phyloP scores from a whole-genome alignment of 2,113 vertebrate genomes.

The Tautogolabrus adspersus region DNA sequence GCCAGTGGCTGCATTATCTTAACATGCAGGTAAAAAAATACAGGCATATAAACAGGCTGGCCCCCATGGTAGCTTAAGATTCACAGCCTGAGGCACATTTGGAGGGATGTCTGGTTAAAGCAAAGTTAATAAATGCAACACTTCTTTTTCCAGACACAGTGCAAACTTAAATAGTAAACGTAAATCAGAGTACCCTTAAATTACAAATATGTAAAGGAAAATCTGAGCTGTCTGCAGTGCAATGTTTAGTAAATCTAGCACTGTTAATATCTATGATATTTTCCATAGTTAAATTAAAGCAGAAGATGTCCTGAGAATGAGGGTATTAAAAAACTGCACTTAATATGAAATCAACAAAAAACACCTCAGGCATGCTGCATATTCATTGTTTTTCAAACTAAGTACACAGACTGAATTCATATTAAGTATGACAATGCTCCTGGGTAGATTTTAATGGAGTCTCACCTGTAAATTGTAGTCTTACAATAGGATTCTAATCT shows the following conservation, averaged over 20 bases:
- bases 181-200: neutral
- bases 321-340: constrained; percentile 1
- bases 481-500: constrained; percentile 7
- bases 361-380: neutral
- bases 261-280: neutral
- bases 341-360: constrained; percentile 14
- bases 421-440: constrained; percentile 23
- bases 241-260: neutral
- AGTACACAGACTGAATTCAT: constrained; percentile 18
- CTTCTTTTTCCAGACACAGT: constrained; percentile 24
- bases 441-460: constrained; percentile 35
- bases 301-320: neutral
- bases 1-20: constrained; percentile 19
- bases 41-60: constrained; percentile 25
- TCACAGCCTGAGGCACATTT: constrained; percentile 35
- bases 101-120: constrained; percentile 25
- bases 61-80: constrained; percentile 37
- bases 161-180: no score
- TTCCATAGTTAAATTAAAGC: neutral
- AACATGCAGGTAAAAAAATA: constrained; percentile 37
- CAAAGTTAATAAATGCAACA: constrained; percentile 38
- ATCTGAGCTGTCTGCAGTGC: neutral
- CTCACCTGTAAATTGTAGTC: constrained; percentile 16
- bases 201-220: constrained; percentile 1
- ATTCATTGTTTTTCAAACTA: constrained; percentile 34